Conservation (phyloP, 1,140 invertebrate species). For the Trachymyrmex septentrionalis region DNA sequence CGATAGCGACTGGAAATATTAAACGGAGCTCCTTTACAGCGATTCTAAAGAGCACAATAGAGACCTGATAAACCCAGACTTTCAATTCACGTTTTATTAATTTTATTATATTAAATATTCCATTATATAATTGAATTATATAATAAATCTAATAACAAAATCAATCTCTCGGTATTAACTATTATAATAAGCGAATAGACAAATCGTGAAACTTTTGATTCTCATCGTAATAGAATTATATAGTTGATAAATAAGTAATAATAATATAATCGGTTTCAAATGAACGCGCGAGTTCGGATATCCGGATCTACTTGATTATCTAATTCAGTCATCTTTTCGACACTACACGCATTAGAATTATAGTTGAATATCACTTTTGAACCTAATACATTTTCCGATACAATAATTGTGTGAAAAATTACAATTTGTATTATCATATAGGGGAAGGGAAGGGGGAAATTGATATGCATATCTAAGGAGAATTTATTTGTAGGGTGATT, state of each 20-base stretch:
- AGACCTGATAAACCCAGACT: background rate
- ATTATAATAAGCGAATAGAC: background rate
- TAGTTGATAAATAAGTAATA: background rate
- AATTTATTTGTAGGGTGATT: no score
- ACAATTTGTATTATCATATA: background rate
- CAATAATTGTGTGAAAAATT: background rate
- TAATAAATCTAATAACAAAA: background rate
- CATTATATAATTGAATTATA: background rate
- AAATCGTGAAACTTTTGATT: background rate
- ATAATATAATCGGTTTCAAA: background rate
- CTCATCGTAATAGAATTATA: background rate
- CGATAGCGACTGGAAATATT: conserved; percentile 11
- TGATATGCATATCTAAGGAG: no score
- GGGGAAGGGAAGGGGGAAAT: no score
- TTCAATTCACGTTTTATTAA: conserved; percentile 18
- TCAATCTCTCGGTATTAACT: background rate
- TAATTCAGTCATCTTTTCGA: background rate
- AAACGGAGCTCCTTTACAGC: background rate
- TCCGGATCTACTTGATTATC: background rate
- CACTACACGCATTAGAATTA: background rate
- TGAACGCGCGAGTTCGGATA: background rate
- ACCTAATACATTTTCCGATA: background rate
- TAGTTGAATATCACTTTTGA: background rate
- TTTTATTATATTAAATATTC: conserved; percentile 6
- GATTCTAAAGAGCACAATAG: background rate